Evolutionary conservation across 2,113 vertebrate species (phyloP).

Genomic region (Megaceryle maxima): DNA sequence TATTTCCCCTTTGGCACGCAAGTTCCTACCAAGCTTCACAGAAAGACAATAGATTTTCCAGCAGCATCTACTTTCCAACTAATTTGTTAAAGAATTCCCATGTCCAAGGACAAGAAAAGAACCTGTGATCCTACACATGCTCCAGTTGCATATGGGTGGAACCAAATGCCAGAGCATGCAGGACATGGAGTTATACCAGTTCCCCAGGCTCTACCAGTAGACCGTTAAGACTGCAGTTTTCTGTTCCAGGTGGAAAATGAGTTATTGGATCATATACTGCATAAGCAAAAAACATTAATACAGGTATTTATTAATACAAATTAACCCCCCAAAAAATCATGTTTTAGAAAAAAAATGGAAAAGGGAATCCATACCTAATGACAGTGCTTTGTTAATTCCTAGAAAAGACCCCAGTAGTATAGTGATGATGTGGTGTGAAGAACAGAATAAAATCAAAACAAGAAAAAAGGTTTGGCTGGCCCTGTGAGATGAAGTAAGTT

Average conservation of each 20-base stretch:
- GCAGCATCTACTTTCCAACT: not conserved
- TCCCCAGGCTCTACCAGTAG: not conserved
- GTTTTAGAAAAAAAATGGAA: not conserved
- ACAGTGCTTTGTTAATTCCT: not conserved
- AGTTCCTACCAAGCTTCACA: not conserved
- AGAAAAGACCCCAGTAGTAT: not conserved
- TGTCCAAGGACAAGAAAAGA: not conserved
- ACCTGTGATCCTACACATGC: not conserved
- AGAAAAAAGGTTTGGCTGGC: not conserved
- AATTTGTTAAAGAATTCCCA: not conserved
- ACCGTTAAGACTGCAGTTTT: not conserved
- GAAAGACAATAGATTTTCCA: not conserved
- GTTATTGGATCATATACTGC: not conserved
- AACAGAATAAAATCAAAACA: not conserved
- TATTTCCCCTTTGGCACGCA: not conserved
- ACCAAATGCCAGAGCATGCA: not conserved
- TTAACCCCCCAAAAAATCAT: not conserved
- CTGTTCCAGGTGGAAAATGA: not conserved
- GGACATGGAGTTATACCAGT: not conserved
- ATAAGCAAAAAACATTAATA: not conserved
- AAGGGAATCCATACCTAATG: not conserved
- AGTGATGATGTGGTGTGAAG: not conserved
- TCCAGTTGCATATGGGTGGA: not conserved
- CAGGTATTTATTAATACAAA: not conserved
- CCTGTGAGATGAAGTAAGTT: not conserved